Conservation (phyloP, 1,140 invertebrate genomes). For the Sipha flava region DNA sequence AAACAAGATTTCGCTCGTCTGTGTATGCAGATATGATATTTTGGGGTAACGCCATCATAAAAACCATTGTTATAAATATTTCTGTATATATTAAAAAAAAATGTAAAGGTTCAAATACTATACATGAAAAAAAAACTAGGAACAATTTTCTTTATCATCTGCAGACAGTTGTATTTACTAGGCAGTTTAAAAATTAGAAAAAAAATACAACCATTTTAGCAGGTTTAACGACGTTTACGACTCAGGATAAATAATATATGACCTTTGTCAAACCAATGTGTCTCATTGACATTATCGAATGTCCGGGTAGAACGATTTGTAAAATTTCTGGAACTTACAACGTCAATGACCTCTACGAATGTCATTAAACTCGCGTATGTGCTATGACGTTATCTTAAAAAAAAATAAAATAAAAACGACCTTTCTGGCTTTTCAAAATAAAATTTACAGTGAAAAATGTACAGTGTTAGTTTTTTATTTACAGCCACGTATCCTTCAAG, state of each 20-base stretch:
- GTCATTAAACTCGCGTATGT: not conserved
- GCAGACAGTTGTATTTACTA: not conserved
- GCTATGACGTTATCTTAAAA: not conserved
- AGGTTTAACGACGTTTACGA: not conserved
- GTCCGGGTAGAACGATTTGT: not conserved
- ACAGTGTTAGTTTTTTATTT: not conserved
- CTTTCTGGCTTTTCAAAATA: not conserved
- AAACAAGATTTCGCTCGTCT: not conserved
- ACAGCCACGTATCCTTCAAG: not conserved
- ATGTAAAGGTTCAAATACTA: not conserved
- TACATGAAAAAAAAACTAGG: not conserved
- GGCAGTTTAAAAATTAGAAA: not conserved
- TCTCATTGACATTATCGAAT: not conserved
- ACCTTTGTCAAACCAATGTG: not conserved
- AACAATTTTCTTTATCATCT: not conserved
- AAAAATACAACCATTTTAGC: not conserved
- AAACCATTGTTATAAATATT: not conserved
- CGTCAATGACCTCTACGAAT: conserved; percentile 5
- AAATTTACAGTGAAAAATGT: not conserved
- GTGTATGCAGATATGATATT: not conserved
- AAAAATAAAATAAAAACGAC: not conserved
- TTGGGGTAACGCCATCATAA: not conserved
- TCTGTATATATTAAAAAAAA: not conserved
- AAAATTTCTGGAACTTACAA: conserved; percentile 1
- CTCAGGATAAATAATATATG: not conserved